Conservation (phyloP, 2,113 vertebrate genomes). For the Puffinus mauretanicus region DNA sequence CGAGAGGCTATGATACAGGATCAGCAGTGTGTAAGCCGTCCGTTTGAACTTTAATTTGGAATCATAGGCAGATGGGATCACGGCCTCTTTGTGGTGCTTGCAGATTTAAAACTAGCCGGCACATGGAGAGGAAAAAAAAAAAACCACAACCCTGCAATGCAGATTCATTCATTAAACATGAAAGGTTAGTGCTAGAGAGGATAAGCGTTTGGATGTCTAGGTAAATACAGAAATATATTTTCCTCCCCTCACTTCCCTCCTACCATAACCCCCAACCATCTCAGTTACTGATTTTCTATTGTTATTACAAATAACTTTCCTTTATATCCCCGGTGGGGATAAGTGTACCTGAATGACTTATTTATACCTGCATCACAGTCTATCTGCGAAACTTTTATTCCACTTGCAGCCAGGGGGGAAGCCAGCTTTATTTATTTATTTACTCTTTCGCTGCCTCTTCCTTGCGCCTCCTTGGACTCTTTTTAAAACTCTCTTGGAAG, state of each 20-base stretch:
- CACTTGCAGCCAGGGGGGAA: background rate
- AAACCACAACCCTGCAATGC: slow-evolving; percentile 68
- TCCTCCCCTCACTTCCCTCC: background rate
- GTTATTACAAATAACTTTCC: slow-evolving; percentile 18
- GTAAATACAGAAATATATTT: slow-evolving; percentile 21
- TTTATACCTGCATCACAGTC: background rate
- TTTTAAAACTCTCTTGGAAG: background rate
- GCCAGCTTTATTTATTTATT: background rate
- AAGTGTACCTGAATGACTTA: background rate
- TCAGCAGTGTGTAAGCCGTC: slow-evolving; percentile 76
- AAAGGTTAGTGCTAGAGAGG: slow-evolving; percentile 58
- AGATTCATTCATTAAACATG: slow-evolving; percentile 77
- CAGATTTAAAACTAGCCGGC: slow-evolving; percentile 77
- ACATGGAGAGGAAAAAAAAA: slow-evolving; percentile 36
- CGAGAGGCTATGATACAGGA: slow-evolving; percentile 80
- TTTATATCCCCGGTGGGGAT: background rate
- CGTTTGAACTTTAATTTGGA: slow-evolving; percentile 82
- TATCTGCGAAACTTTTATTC: background rate
- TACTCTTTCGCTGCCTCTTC: background rate
- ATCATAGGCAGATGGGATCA: slow-evolving; percentile 82
- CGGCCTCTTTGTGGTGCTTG: slow-evolving; percentile 71
- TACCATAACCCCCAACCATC: background rate
- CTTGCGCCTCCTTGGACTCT: background rate
- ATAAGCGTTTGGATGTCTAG: slow-evolving; percentile 34
- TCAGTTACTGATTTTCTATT: slow-evolving; percentile 38